phyloP scores from a whole-genome alignment of 2,888 invertebrate genomes.

The Drosophila antonietae region DNA sequence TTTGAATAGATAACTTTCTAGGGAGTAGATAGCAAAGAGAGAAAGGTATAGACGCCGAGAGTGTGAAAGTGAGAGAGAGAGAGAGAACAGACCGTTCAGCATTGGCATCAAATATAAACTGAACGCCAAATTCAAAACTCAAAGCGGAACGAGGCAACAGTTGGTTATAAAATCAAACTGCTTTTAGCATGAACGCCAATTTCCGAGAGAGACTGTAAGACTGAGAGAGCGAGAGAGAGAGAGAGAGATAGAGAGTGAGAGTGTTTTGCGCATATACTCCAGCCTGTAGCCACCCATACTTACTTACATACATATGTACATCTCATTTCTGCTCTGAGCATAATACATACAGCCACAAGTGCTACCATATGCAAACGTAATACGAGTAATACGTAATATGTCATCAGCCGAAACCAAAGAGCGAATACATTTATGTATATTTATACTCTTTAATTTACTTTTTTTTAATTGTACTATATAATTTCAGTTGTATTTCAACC shows the following conservation, averaged over 20 bases:
- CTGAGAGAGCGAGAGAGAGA: background rate
- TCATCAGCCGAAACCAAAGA: background rate
- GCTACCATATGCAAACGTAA: background rate
- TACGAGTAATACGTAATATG: background rate
- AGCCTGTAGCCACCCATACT: too few species aligned
- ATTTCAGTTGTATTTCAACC: background rate
- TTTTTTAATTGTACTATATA: background rate
- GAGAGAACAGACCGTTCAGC: background rate
- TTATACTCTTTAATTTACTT: background rate
- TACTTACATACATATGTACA: too few species aligned
- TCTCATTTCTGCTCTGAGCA: background rate
- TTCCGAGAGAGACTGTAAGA: background rate
- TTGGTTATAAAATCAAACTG: background rate
- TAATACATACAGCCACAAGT: background rate
- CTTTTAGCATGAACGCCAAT: background rate
- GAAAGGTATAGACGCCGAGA: background rate
- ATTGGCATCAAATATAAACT: too few species aligned
- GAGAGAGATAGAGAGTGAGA: too few species aligned
- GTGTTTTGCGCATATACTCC: too few species aligned
- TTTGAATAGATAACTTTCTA: too few species aligned
- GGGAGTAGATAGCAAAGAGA: background rate
- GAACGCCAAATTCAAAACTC: too few species aligned
- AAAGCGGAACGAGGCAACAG: background rate
- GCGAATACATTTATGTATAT: background rate
- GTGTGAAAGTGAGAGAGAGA: background rate